These are phyloP conservation scores for Gracilinanus agilis DNA, from an alignment of 2,113 vertebrate genomes.

Conservation along the genomic window DNA sequence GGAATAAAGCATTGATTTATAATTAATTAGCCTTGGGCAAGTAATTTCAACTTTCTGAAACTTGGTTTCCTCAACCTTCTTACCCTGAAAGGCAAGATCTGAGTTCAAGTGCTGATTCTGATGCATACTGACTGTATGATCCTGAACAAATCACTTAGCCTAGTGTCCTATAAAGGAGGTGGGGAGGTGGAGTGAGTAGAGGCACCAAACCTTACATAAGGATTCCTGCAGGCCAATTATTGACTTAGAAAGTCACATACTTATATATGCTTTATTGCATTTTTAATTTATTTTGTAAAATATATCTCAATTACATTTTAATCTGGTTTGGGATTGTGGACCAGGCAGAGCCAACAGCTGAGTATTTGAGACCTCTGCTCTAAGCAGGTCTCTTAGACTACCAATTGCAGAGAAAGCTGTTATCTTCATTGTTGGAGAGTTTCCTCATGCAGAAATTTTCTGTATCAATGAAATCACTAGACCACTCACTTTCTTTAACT, in stretches of 20 bases:
- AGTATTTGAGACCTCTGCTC: neutral
- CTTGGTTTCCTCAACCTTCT: neutral
- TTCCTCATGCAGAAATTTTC: neutral
- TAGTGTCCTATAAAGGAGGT: neutral
- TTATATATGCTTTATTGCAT: neutral
- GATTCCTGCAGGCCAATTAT: neutral
- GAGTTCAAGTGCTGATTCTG: neutral
- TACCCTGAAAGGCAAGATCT: neutral
- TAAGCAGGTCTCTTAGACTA: neutral
- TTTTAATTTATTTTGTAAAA: neutral
- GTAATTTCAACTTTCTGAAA: neutral
- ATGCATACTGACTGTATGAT: neutral
- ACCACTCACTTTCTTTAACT: neutral
- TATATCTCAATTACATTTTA: neutral
- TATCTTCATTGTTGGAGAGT: neutral
- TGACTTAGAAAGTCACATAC: neutral
- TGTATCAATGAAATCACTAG: neutral
- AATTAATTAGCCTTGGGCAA: neutral
- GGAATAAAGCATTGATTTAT: neutral
- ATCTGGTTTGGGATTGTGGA: neutral
- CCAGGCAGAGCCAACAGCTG: neutral
- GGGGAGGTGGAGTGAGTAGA: too few relatives aligned
- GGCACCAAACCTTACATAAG: neutral
- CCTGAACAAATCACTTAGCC: neutral
- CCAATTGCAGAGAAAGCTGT: neutral